Evolutionary conservation across 2,797 vertebrate species (phyloP).

Genomic region (Microctenopoma stevenorrisi): DNA sequence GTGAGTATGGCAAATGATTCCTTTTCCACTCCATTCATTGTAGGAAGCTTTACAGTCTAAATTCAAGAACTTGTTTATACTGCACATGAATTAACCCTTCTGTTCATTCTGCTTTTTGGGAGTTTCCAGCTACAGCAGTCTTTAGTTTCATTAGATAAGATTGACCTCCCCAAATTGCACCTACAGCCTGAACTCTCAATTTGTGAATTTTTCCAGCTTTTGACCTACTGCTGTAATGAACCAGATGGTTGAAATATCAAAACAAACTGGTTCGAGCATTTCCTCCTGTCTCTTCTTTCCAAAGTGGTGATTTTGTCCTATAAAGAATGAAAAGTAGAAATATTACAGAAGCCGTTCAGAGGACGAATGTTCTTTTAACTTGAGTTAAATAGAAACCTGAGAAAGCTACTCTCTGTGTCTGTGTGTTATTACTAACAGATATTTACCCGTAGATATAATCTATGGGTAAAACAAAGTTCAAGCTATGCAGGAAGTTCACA

Average conservation of each 20-base stretch:
- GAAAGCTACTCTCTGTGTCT: no score
- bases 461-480: slow-evolving; percentile 9
- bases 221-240: slow-evolving; percentile 20
- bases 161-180: neutral
- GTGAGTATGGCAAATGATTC: no score
- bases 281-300: neutral
- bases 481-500: slow-evolving; percentile 8
- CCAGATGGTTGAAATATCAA: slow-evolving; percentile 39
- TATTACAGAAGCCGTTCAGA: neutral
- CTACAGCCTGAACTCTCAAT: slow-evolving; percentile 6
- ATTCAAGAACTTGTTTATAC: neutral
- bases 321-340: neutral
- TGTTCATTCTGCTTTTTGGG: neutral
- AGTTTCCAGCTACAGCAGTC: neutral
- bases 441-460: neutral
- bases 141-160: slow-evolving; percentile 15
- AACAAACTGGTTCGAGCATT: slow-evolving; percentile 10
- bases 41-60: no score
- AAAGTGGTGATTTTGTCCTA: neutral
- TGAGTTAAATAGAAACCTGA: neutral
- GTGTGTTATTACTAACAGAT: no score
- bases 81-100: neutral
- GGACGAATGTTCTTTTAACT: neutral
- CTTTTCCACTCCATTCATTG: no score
- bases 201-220: slow-evolving; percentile 18